Conservation (phyloP, 2,797 vertebrate genomes). For the Coccyzus lansbergi region DNA sequence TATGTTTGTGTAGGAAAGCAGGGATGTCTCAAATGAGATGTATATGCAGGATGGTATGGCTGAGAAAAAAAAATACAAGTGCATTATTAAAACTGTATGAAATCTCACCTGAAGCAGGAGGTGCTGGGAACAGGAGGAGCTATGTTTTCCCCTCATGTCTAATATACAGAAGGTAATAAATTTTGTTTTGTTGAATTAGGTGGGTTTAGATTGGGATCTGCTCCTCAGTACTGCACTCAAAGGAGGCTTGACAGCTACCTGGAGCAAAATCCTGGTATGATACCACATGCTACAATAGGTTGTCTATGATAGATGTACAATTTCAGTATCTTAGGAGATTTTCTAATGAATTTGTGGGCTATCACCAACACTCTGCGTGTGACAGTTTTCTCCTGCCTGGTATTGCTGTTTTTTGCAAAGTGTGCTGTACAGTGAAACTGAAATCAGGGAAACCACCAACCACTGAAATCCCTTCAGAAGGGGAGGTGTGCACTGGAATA, state of each 20-base stretch:
- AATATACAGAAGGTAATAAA: neutral
- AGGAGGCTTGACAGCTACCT: rapidly evolving
- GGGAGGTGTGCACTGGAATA: neutral
- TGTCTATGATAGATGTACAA: neutral
- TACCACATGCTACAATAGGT: neutral
- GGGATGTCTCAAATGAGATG: neutral
- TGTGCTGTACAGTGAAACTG: neutral
- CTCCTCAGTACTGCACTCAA: neutral
- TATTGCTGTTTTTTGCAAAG: neutral
- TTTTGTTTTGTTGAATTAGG: neutral
- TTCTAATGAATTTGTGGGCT: neutral
- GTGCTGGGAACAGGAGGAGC: neutral
- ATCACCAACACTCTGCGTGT: neutral
- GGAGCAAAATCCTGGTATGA: neutral
- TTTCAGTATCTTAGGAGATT: neutral
- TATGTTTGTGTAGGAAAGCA: neutral
- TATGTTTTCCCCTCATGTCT: neutral
- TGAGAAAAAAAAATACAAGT: neutral
- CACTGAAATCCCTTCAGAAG: neutral
- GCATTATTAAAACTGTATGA: neutral
- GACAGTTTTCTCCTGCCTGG: neutral
- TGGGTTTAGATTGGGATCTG: neutral
- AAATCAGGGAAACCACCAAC: neutral
- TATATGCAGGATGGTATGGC: neutral
- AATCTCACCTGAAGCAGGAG: neutral